Evolutionary conservation across 2,797 vertebrate species (phyloP), one percentile per base, ranked within the genome.

Genomic region (Betta splendens): DNA sequence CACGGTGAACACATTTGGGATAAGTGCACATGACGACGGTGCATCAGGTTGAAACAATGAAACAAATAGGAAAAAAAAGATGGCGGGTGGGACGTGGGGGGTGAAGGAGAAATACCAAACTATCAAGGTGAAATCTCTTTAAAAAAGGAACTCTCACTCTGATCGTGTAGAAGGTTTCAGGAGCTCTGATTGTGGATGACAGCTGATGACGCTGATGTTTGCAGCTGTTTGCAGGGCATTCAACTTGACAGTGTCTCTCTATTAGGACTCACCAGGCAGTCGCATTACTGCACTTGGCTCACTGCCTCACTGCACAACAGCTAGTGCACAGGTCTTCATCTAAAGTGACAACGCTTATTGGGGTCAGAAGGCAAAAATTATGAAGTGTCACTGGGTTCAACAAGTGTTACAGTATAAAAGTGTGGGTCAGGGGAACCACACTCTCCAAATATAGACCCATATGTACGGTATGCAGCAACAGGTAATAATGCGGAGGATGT

Each of bases 181-280:
- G 18, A 22, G 18, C 12, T 62, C 4, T 0, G 33, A 44, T 32
- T 15, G 33, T 52, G 20, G 39, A 20, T 42, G 31, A 68, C 44
- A 18, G 10, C 38, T 16, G n/a, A n/a, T 70, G 81, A 74, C 66
- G n/a, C n/a, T 70, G 81, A 74, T 66, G 69, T 80, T 72, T 79
- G 15, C 35, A 1, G 36, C 50, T 20, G 18, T 56, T 35, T 56
- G 35, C 69, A 77, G 54, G 64, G 42, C 43, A 44, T 4, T 3
- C 39, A 18, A 6, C 46, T 38, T 39, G 49, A 59, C 39, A 64
- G 35, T 38, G 43, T 60, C 21, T 69, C 46, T 12, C 25, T 39
- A 15, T 68, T 52, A 60, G 39, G 22, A 57, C 23, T 25, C 12
- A 36, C 51, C 35, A 45, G 33, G 16, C 29, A 49, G 33, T 47